Conservation (phyloP, 1,140 invertebrate species). For the Drosophila lacteicornis region DNA sequence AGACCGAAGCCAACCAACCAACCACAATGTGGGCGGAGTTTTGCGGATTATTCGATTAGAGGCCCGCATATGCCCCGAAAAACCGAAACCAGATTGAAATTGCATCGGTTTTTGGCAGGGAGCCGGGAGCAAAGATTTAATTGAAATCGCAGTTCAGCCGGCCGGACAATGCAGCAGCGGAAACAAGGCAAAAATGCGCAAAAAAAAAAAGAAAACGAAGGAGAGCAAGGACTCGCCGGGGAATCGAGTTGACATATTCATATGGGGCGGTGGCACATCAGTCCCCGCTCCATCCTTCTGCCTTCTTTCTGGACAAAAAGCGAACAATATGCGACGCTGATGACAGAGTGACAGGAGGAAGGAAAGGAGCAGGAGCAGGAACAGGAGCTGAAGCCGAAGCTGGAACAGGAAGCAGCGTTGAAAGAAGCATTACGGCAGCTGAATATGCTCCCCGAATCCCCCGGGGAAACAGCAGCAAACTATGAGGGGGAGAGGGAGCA, state of each 20-base stretch:
- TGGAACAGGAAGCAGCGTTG: slow-evolving; percentile 48
- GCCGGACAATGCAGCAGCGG: slow-evolving; percentile 16
- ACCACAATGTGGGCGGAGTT: slow-evolving; percentile 8
- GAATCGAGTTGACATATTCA: slow-evolving; percentile 56
- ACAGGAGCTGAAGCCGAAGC: background rate
- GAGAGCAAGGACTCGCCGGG: slow-evolving; percentile 27
- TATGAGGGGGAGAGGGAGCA: slow-evolving; percentile 4
- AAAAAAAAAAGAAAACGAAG: slow-evolving; percentile 14
- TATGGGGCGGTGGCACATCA: slow-evolving; percentile 17
- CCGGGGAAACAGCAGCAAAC: slow-evolving; percentile 44
- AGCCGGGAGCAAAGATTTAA: slow-evolving; percentile 18
- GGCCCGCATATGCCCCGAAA: slow-evolving; percentile 18
- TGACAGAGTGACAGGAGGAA: slow-evolving; percentile 58
- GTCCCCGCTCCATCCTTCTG: background rate
- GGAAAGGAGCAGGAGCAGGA: slow-evolving; percentile 16
- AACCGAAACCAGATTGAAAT: slow-evolving; percentile 10
- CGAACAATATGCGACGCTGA: slow-evolving; percentile 49
- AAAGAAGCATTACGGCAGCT: slow-evolving; percentile 69
- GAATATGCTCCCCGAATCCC: slow-evolving; percentile 59
- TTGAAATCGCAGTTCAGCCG: slow-evolving; percentile 48
- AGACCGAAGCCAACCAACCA: slow-evolving; percentile 3
- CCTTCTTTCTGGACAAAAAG: slow-evolving; percentile 32
- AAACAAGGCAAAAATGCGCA: slow-evolving; percentile 18
- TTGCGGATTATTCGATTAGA: slow-evolving; percentile 34
- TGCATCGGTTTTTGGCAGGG: slow-evolving; percentile 23